Base-by-base conservation (phyloP, 30 jellyfish, hydroid and myxozoan genomes). In the Catostylus mosaicus region DNA sequence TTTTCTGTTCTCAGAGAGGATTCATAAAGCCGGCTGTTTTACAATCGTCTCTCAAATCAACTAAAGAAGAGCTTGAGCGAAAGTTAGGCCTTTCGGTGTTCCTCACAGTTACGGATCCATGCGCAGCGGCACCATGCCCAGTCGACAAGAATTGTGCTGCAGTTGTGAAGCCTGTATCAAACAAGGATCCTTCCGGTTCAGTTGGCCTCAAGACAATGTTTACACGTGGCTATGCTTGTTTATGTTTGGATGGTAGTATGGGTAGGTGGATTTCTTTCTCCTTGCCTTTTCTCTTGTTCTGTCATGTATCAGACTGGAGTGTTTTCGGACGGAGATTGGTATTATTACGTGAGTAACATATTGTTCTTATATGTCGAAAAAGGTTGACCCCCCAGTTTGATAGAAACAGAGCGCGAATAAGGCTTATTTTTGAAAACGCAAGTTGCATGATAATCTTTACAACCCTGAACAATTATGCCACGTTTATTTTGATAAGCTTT, bases 71-170 rank as follows among this genome's bases (percentile, higher is more conserved):
- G 20, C 75, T 77, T 59, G 90, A 68, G 26, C 54, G 83, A 16
- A 72, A 78, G 45, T 80, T 80, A 11, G 75, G 93, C 38, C 60
- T 73, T 45, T 60, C 89, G 22, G 86, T 88, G 10, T 47, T 54
- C 18, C 51, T 88, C 10, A 61, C 89, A n/a, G 68, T 59, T 3
- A 88, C 89, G 10, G 89, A 79, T 52, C 76, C 84, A 3, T 88
- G 97, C 37, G 75, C 89, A 3, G 77, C 97, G 1, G 63, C 87
- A 0, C 97, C 97, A 9, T 88, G 97, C 61, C 86, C 92, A 16
- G 46, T 63, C 40, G 84, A 88, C 80, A 78, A 88, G 75, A 73
- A 81, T 36, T 88, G 97, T 70, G 73, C 73, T 19, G 67, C 84
- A 11, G 90, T 79, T 23, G 92, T 88, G 3, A 78, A 67, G 51